Evolutionary conservation across 1,140 invertebrate species (phyloP), one percentile per base, ranked within the genome.

Genomic region (Meloidogyne exigua): DNA sequence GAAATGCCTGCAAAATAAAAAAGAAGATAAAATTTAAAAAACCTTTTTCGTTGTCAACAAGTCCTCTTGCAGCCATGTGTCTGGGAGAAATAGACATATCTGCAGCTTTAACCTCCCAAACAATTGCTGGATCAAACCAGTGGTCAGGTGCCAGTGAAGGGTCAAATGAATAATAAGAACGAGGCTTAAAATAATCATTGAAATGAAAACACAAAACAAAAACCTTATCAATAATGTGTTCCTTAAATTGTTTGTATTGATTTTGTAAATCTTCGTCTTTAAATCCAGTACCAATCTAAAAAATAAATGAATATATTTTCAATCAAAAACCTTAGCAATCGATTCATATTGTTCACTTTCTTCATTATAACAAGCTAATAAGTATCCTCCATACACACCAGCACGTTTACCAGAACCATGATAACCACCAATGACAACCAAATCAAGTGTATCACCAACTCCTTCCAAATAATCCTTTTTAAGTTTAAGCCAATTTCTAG

Each of bases 81-180:
- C 94, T 92, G 18, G 97, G 95, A 15, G 96, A 98, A 28, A 99
- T 90, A 23, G 69, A 98, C 26, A 99, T 90, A 91, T 99, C 97
- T 0, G 96, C 97, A 88, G 95, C 97, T 89, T 98, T 98, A 11
- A 99, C 91, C 90, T 99, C 97, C 95, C 96, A 98, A 15, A 99
- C 89, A 36, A 87, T 39, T 65, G 74, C 68, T 7, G 86, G 81
- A 26, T 94, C 93, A 88, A 99, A 95, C 96, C 96, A 99, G 85
- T 92, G 93, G 89, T 99, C 96, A 12, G 96, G 94, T 81, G 92
- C 91, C 71, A 92, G 89, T 36, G 90, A 89, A 4, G 88, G 82
- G 87, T 96, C 94, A 85, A 90, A 95, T 66, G 92, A 90, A 85
- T 95, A 98, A 88, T 99, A 99, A 0, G 92, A 90, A 86, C 92